phyloP scores from a whole-genome alignment of 2,888 invertebrate species.

The Erynnis tages region DNA sequence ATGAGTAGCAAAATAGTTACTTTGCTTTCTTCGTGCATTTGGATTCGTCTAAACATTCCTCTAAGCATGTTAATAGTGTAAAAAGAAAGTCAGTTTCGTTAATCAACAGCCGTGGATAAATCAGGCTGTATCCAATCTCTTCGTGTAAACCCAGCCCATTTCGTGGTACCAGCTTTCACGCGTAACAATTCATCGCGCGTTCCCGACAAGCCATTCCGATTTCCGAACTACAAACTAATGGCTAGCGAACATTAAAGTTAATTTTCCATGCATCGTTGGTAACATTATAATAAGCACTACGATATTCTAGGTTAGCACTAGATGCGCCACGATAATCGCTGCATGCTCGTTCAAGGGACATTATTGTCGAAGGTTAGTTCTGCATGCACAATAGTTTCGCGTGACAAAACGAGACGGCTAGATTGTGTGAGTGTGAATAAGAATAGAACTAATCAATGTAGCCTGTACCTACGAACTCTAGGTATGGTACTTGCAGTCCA shows the following conservation, averaged over 20 bases:
- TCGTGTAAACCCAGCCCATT: conserved; percentile 54
- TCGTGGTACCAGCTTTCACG: conserved; percentile 71
- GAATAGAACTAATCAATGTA: conserved; percentile 11
- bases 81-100: conserved; percentile 9
- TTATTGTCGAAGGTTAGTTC: conserved; percentile 67
- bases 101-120: conserved; percentile 2
- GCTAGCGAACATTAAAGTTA: conserved; percentile 38
- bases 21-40: too few species aligned
- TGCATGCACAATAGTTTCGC: conserved; percentile 52
- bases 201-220: conserved; percentile 42
- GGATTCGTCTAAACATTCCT: too few species aligned
- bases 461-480: background rate
- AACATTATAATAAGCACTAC: conserved; percentile 33
- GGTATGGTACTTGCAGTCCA: background rate
- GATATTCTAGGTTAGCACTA: conserved; percentile 43
- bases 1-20: too few species aligned
- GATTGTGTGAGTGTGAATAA: conserved; percentile 27
- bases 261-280: conserved; percentile 34
- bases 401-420: conserved; percentile 44
- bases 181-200: conserved; percentile 52
- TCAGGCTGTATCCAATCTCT: conserved; percentile 43
- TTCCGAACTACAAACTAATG: conserved; percentile 47
- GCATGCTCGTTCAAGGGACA: conserved; percentile 53
- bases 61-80: background rate
- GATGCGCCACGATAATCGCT: conserved; percentile 53